phyloP scores from a whole-genome alignment of 2,113 vertebrate species.

The Hypanus sabinus region DNA sequence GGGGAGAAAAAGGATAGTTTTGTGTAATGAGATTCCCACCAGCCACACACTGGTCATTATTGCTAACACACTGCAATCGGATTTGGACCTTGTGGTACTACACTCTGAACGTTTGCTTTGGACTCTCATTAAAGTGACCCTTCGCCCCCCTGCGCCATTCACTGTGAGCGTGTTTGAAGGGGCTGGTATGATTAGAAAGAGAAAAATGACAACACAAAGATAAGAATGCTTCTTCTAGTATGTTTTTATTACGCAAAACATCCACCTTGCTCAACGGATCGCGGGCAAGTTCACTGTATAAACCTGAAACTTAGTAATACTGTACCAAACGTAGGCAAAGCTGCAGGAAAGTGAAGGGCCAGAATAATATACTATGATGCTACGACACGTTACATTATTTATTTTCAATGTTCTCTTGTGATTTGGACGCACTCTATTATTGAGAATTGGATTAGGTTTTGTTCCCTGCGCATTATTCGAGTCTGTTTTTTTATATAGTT shows the following conservation, averaged over 20 bases:
- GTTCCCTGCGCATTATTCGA: neutral
- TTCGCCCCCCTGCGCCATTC: neutral
- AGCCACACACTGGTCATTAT: neutral
- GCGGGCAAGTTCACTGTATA: neutral
- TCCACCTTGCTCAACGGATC: neutral
- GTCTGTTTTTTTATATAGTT: no score
- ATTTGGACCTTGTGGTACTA: neutral
- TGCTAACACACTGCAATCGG: neutral
- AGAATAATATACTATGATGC: neutral
- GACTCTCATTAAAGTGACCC: neutral
- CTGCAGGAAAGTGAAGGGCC: neutral
- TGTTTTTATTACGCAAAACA: neutral
- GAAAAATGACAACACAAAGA: neutral
- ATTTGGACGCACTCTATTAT: neutral
- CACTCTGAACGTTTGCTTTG: neutral
- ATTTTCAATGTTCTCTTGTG: neutral
- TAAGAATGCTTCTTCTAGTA: neutral
- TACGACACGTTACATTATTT: neutral
- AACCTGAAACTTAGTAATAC: neutral
- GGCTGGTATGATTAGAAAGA: neutral
- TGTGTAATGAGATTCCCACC: constrained; percentile 4
- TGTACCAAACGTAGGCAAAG: neutral
- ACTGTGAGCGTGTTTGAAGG: neutral
- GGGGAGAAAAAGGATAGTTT: neutral
- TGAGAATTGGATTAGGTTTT: neutral